Base-by-base conservation (phyloP, 2,888 invertebrate genomes). In the Rhimphoctona megacephalus region DNA sequence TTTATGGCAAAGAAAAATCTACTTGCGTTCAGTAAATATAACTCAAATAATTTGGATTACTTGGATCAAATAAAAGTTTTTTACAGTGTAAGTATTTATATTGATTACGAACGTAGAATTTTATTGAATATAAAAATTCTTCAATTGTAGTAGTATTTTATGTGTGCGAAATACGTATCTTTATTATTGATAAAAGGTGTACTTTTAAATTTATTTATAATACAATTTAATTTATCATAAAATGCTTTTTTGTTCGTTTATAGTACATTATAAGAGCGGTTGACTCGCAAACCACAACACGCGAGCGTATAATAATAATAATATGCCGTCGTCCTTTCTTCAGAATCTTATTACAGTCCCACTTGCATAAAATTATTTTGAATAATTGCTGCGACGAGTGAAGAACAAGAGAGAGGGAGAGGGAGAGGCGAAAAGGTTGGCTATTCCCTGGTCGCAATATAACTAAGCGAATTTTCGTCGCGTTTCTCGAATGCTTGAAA, bases 301-400 rank as follows among this genome's bases (percentile, higher is more conserved):
- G 87, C 87, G 69, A 87, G 43, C 30, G 80, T 52, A 80, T 67
- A 83, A 81, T 81, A 80, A 80, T 82, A 84, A 72, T 73, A 64
- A 46, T 52, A 54, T 6, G 25, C n/a, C n/a, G 54, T 52, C 33
- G 66, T 70, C 36, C 64, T 69, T 78, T 80, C 81, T 67, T 39
- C 43, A 43, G 81, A 79, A 84, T 84, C 85, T 87, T 77, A 86
- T 84, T 84, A 85, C 81, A 85, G 66, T 74, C 43, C 87, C 76
- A 84, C 85, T 85, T 84, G 87, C 85, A 85, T 85, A 81, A 84
- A 85, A 85, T 87, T 84, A 87, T 69, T 43, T 64, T 39, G 78
- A 85, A 84, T 87, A 84, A 87, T 87, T 87, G 80, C 73, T 82
- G 57, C 74, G 54, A 54, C 70, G 69, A 70, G 43, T 52, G 54